Conservation (phyloP, 2,113 vertebrate species). For the Pipa parva region DNA sequence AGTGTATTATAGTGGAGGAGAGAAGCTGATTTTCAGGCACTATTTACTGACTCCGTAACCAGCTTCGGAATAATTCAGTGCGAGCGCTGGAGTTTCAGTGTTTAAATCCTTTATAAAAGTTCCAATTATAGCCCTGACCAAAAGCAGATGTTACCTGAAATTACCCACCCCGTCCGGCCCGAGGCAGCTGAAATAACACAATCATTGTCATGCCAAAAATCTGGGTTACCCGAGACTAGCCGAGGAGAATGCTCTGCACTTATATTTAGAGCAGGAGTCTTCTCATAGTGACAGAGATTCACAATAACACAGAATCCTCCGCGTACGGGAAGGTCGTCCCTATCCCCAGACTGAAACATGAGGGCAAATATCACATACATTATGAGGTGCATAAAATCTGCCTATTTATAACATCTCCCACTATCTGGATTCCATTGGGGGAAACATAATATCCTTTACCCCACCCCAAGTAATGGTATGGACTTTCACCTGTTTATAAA, state of each 20-base stretch:
- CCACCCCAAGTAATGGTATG: too few species aligned
- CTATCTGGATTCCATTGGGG: neutral
- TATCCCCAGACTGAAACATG: conserved; percentile 17
- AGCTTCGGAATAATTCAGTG: too few species aligned
- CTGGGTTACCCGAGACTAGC: conserved; percentile 1
- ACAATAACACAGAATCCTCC: conserved; percentile 17
- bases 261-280: conserved; percentile 14
- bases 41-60: too few species aligned
- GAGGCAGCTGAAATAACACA: conserved; percentile 7
- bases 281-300: conserved; percentile 14
- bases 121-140: neutral
- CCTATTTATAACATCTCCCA: neutral
- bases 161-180: neutral
- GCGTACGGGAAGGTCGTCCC: conserved; percentile 1
- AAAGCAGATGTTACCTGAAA: conserved; percentile 22
- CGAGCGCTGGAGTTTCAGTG: neutral
- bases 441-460: neutral
- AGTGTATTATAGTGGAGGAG: conserved; percentile 35
- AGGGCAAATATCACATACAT: conserved; percentile 6
- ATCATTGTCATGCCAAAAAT: conserved; percentile 21
- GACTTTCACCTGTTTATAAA: too few species aligned
- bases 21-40: too few species aligned
- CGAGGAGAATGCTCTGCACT: neutral
- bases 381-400: conserved; percentile 1
- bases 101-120: conserved; percentile 4